Conservation (phyloP, 2,888 invertebrate species). For the Platycnemis pennipes region DNA sequence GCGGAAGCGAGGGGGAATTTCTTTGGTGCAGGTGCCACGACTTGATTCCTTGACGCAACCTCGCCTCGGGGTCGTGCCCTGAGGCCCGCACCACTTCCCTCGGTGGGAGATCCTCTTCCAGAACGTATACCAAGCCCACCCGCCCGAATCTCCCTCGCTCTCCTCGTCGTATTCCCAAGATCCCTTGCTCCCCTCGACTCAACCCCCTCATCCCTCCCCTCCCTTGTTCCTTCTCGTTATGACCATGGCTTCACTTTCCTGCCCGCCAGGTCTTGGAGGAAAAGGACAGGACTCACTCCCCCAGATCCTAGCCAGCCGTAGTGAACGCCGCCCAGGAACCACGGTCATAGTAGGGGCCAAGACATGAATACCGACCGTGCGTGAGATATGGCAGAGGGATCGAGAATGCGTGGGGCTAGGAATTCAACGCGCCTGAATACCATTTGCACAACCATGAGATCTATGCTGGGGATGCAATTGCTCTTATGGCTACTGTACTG, state of each 20-base stretch:
- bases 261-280: too few relatives aligned
- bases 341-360: too few relatives aligned
- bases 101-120: not conserved
- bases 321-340: too few relatives aligned
- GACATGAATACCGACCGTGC: too few relatives aligned
- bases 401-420: not conserved
- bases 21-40: conserved; percentile 53
- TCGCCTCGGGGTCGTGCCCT: conserved; percentile 37
- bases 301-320: too few relatives aligned
- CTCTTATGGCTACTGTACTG: too few relatives aligned
- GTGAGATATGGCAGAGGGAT: too few relatives aligned
- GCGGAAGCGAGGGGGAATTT: not conserved
- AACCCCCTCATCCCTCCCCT: not conserved
- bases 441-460: not conserved
- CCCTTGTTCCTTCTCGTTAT: not conserved
- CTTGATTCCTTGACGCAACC: conserved; percentile 40
- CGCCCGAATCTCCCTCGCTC: not conserved
- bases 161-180: too few relatives aligned
- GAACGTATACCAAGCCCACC: not conserved
- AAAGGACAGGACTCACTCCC: not conserved
- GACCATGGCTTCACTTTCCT: not conserved
- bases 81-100: conserved; percentile 40
- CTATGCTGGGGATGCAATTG: too few relatives aligned
- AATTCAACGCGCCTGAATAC: not conserved
- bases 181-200: not conserved